These are phyloP conservation scores for Clusia tigrina DNA, from an alignment of 2,888 invertebrate genomes.

Conservation along the genomic window DNA sequence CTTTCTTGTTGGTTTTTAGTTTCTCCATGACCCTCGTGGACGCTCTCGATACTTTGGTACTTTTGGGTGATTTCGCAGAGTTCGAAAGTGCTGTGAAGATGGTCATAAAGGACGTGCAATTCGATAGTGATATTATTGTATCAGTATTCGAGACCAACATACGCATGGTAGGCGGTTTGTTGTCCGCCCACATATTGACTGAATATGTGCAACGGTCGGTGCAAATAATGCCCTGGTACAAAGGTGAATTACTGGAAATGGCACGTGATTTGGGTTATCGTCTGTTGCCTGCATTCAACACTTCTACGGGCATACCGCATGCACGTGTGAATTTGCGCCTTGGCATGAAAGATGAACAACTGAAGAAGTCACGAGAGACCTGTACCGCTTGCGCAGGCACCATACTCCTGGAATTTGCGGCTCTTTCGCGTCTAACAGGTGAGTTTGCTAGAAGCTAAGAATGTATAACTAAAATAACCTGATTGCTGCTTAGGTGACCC, in stretches of 20 bases:
- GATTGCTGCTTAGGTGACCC: slow-evolving; percentile 78
- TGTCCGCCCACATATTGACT: slow-evolving; percentile 92
- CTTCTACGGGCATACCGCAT: slow-evolving; percentile 95
- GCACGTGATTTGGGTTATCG: slow-evolving; percentile 93
- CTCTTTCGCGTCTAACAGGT: slow-evolving; percentile 87
- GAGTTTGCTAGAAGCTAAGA: background rate
- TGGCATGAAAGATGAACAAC: slow-evolving; percentile 79
- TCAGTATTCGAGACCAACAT: slow-evolving; percentile 99
- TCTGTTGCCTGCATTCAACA: slow-evolving; percentile 96
- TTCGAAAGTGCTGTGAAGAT: slow-evolving; percentile 91
- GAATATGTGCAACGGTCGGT: slow-evolving; percentile 80
- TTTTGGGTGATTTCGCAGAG: slow-evolving; percentile 91
- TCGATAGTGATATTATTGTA: slow-evolving; percentile 93
- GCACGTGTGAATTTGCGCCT: slow-evolving; percentile 88
- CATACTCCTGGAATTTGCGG: slow-evolving; percentile 97
- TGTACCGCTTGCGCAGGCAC: slow-evolving; percentile 99
- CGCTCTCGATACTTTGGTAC: slow-evolving; percentile 89
- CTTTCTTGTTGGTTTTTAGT: slow-evolving; percentile 69
- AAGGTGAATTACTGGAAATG: slow-evolving; percentile 85
- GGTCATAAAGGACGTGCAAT: slow-evolving; percentile 85
- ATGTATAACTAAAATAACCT: background rate
- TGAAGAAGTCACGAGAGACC: slow-evolving; percentile 84
- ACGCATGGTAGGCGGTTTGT: slow-evolving; percentile 91
- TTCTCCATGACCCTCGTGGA: slow-evolving; percentile 97
- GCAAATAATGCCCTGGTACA: slow-evolving; percentile 82